A percentile compares a stretch with the other conserved stretches of the same genome.
Conservation (phyloP, 2,113 vertebrate genomes). For the Thermophis baileyi region DNA sequence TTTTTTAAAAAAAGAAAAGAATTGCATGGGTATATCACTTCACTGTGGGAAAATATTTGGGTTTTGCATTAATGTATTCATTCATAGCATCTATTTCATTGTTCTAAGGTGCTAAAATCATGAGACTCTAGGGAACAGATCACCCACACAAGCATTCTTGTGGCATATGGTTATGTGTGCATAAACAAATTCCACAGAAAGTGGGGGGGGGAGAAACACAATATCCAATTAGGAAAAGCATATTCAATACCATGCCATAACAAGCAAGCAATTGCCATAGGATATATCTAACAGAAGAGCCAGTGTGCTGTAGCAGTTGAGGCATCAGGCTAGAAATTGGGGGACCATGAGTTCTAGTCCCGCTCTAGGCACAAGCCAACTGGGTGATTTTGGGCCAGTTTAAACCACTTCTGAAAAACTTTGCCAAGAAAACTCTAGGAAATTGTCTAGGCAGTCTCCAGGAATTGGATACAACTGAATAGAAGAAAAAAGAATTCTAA, state of each 20-base stretch:
- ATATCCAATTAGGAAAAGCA: neutral
- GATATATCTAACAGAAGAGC: neutral
- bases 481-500: neutral
- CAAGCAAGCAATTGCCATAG: neutral
- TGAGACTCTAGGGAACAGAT: neutral
- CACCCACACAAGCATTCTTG: neutral
- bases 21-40: neutral
- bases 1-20: neutral
- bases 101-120: neutral
- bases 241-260: neutral
- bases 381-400: neutral
- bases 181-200: neutral
- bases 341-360: neutral
- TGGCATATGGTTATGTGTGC: neutral
- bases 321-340: too few species aligned
- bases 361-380: neutral
- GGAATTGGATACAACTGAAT: neutral
- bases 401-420: neutral
- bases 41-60: neutral
- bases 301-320: neutral
- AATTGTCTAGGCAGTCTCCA: neutral
- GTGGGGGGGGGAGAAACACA: neutral
- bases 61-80: neutral
- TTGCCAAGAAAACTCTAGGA: neutral
- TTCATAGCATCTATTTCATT: neutral